A percentile compares a stretch with the other conserved stretches of the same genome.
These are phyloP conservation scores for Aspidiotus rigidus DNA, from an alignment of 2,888 invertebrate genomes.

Conservation along the genomic window DNA sequence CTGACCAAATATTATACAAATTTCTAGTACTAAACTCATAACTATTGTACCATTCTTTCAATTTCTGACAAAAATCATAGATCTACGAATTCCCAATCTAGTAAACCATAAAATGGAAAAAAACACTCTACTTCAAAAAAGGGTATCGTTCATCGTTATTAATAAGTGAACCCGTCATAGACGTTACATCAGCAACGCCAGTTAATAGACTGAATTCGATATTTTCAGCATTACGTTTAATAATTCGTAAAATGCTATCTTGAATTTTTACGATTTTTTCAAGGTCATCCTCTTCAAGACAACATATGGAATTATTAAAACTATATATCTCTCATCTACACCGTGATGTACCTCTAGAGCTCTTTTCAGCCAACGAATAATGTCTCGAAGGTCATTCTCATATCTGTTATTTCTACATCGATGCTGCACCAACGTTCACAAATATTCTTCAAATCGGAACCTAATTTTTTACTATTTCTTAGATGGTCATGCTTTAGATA, in stretches of 20 bases:
- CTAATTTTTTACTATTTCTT: background rate
- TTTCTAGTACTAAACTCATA: slow-evolving; percentile 1
- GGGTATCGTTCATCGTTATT: slow-evolving; percentile 7
- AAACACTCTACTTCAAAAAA: background rate
- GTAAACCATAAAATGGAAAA: slow-evolving; percentile 7
- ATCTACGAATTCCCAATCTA: background rate
- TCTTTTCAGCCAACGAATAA: background rate
- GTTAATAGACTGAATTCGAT: background rate
- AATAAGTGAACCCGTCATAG: background rate
- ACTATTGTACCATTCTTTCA: slow-evolving; percentile 3
- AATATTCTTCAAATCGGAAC: background rate
- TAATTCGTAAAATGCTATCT: background rate
- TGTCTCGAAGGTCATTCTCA: background rate
- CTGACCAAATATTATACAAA: background rate
- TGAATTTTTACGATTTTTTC: background rate
- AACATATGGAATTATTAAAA: slow-evolving; percentile 6
- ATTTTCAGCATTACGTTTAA: background rate
- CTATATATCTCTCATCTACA: background rate
- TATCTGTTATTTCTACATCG: background rate
- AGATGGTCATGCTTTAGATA: background rate
- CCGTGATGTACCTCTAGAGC: background rate
- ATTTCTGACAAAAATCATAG: slow-evolving; percentile 3
- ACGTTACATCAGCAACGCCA: background rate
- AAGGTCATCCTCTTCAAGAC: background rate
- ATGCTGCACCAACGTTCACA: background rate